Evolutionary conservation across 2,888 invertebrate genomes (phyloP).

Genomic region (Merodon equestris): DNA sequence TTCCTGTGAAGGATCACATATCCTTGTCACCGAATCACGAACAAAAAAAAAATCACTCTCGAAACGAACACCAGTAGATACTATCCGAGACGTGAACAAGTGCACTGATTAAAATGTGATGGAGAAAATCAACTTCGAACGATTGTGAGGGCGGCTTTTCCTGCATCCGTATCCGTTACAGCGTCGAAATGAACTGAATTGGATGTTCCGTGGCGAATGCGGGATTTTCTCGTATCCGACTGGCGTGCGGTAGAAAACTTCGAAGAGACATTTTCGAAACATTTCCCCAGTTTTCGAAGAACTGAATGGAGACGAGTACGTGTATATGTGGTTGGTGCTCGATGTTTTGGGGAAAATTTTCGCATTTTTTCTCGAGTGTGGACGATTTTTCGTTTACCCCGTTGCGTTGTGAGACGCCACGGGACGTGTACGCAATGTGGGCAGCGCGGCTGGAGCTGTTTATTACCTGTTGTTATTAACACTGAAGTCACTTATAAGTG

Average conservation of each 20-base stretch:
- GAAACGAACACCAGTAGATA: too few species aligned
- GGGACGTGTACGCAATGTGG: conserved; percentile 60
- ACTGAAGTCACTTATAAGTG: conserved; percentile 51
- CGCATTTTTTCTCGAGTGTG: too few species aligned
- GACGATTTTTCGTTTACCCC: conserved; percentile 29
- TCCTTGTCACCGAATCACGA: conserved; percentile 13
- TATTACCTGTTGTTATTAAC: conserved; percentile 65
- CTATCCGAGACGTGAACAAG: too few species aligned
- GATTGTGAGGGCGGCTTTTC: conserved; percentile 14
- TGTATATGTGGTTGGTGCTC: neutral
- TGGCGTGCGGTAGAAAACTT: conserved; percentile 34
- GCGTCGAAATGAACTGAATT: conserved; percentile 72
- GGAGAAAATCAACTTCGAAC: conserved; percentile 41
- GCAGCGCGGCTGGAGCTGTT: conserved; percentile 61
- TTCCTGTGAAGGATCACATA: conserved; percentile 27
- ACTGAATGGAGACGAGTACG: too few species aligned
- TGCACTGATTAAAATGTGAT: neutral
- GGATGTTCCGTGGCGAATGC: too few species aligned
- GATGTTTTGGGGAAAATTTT: conserved; percentile 13
- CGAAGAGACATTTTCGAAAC: conserved; percentile 5
- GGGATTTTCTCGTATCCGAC: neutral
- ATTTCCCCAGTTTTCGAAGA: too few species aligned
- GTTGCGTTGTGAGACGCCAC: conserved; percentile 11
- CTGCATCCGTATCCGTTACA: conserved; percentile 71
- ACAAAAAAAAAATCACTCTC: too few species aligned